Conservation (phyloP, 2,888 invertebrate genomes). For the Hartigia nigra region DNA sequence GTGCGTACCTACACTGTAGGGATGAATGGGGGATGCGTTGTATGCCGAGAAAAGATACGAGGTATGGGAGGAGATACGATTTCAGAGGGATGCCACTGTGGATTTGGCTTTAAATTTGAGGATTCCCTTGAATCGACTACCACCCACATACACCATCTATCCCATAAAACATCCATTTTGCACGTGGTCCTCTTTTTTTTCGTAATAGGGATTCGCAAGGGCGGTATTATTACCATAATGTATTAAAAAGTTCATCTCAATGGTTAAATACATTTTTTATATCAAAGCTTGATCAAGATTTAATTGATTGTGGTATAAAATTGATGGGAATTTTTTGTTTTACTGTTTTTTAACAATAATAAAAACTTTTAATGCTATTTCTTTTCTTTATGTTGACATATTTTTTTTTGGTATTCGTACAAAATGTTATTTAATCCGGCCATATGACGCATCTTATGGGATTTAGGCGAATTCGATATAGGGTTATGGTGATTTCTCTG, state of each 20-base stretch:
- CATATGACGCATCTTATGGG: conserved; percentile 25
- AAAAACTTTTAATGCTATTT: not conserved
- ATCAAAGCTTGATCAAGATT: not conserved
- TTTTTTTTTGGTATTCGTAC: not conserved
- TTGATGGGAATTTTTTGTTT: not conserved
- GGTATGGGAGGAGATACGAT: not conserved
- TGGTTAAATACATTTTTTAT: not conserved
- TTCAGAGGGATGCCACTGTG: conserved; percentile 3
- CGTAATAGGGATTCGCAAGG: not conserved
- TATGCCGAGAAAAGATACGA: not conserved
- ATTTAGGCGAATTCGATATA: not conserved
- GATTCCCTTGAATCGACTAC: conserved; percentile 6
- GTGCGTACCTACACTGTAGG: conserved; percentile 27
- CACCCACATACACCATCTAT: not conserved
- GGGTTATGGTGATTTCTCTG: not conserved
- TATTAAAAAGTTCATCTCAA: conserved; percentile 27
- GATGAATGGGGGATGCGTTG: conserved; percentile 32
- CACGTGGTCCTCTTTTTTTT: not conserved
- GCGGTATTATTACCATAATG: conserved; percentile 17
- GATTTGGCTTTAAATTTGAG: conserved; percentile 34
- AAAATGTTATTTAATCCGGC: conserved; percentile 32
- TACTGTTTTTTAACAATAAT: not conserved
- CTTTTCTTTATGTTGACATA: not conserved
- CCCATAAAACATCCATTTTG: not conserved
- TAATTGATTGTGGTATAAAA: not conserved